Conservation (phyloP, 1,140 invertebrate species). For the Colletes gigas region DNA sequence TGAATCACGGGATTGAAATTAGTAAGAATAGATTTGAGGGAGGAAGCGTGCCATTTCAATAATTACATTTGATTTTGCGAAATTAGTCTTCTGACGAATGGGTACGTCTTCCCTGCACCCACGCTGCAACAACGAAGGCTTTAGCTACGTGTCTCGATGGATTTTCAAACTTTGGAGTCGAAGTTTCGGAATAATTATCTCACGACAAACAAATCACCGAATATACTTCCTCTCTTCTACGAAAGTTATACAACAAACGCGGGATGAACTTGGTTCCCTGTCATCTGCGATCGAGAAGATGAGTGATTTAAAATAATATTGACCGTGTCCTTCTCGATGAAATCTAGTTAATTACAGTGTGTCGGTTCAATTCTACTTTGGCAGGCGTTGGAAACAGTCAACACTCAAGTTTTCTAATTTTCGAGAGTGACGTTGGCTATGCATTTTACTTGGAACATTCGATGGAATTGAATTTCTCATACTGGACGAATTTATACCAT, state of each 20-base stretch:
- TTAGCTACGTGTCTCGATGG: not conserved
- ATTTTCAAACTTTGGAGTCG: slow-evolving; percentile 5
- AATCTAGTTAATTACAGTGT: not conserved
- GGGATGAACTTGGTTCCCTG: not conserved
- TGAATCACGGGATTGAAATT: slow-evolving; percentile 20
- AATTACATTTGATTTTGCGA: slow-evolving; percentile 25
- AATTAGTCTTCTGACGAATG: not conserved
- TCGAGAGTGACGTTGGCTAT: not conserved
- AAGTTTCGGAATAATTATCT: slow-evolving; percentile 35
- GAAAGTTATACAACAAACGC: not conserved
- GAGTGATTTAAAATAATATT: slow-evolving; percentile 20
- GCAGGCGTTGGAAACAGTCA: not conserved
- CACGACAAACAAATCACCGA: slow-evolving; percentile 4
- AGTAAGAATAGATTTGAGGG: not conserved
- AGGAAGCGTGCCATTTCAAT: slow-evolving; percentile 13
- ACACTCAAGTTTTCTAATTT: not conserved
- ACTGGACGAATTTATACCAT: too few relatives aligned
- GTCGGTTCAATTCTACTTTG: not conserved
- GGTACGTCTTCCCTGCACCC: too few relatives aligned
- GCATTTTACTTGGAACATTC: too few relatives aligned
- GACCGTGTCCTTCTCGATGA: not conserved
- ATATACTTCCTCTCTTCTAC: not conserved
- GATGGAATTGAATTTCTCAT: too few relatives aligned
- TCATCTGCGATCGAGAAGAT: slow-evolving; percentile 2
- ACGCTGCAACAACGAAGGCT: not conserved